Conservation (phyloP, 2,888 invertebrate species). For the Drosophila fulvimacula region DNA sequence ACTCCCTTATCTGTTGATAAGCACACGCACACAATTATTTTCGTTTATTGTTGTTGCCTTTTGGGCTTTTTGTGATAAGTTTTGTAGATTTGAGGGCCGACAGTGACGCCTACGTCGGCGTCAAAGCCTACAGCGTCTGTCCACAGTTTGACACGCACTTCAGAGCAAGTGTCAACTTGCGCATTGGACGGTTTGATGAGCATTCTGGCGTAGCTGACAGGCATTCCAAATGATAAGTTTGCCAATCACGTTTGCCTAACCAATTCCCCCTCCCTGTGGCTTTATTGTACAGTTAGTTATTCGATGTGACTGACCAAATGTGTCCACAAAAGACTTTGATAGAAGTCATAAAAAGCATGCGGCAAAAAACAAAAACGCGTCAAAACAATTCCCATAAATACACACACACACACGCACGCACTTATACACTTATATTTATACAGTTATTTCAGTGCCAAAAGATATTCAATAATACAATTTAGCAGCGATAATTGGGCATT, state of each 20-base stretch:
- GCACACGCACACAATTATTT: constrained; percentile 17
- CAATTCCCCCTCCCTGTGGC: background rate
- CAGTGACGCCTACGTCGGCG: constrained; percentile 16
- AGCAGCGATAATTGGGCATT: constrained; percentile 75
- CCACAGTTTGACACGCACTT: constrained; percentile 49
- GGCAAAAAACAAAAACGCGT: constrained; percentile 47
- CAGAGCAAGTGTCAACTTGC: constrained; percentile 19
- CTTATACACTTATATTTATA: constrained; percentile 12
- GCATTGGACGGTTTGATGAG: constrained; percentile 42
- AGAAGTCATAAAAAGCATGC: constrained; percentile 51
- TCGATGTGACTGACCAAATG: constrained; percentile 24
- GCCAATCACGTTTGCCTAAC: constrained; percentile 50
- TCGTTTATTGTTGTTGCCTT: constrained; percentile 18
- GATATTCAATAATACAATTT: constrained; percentile 75
- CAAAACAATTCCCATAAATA: constrained; percentile 65
- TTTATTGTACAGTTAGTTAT: constrained; percentile 59
- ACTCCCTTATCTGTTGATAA: constrained; percentile 70
- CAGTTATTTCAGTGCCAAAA: constrained; percentile 40
- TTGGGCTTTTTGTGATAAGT: constrained; percentile 47
- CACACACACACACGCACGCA: constrained; percentile 15
- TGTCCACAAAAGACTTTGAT: constrained; percentile 37
- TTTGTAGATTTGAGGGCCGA: constrained; percentile 31
- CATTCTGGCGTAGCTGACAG: constrained; percentile 32
- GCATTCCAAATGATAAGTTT: constrained; percentile 48
- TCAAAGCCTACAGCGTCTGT: constrained; percentile 11